A percentile compares a stretch with the other conserved stretches of the same genome.
phyloP scores from a whole-genome alignment of 2,888 invertebrate species.

The Torymus aiolomorphi region DNA sequence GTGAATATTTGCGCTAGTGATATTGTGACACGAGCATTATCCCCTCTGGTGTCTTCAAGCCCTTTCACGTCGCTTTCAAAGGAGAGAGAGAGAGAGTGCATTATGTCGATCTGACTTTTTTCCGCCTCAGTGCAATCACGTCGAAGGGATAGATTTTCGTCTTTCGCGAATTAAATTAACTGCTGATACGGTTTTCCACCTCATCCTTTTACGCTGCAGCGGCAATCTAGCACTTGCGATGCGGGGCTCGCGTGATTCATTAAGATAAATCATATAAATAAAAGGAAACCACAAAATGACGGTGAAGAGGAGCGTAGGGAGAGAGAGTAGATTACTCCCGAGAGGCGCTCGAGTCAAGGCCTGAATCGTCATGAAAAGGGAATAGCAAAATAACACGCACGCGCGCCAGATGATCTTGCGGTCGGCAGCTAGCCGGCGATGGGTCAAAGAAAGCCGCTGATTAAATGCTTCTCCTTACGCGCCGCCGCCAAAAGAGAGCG shows the following conservation, averaged over 20 bases:
- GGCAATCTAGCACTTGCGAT: neutral
- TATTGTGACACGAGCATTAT: too few relatives aligned
- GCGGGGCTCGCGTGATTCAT: constrained; percentile 33
- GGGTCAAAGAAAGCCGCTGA: constrained; percentile 54
- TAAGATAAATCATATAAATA: constrained; percentile 45
- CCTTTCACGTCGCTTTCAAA: too few relatives aligned
- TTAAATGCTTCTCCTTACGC: constrained; percentile 48
- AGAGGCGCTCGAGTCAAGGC: constrained; percentile 28
- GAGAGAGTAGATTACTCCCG: constrained; percentile 9
- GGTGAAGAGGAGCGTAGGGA: constrained; percentile 29
- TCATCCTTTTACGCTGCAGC: too few relatives aligned
- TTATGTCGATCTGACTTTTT: too few relatives aligned
- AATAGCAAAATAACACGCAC: constrained; percentile 18
- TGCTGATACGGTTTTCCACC: too few relatives aligned
- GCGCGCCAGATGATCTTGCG: constrained; percentile 36
- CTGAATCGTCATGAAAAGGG: constrained; percentile 43
- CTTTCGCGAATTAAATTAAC: too few relatives aligned
- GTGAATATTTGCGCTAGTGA: too few relatives aligned
- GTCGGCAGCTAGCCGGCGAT: constrained; percentile 45
- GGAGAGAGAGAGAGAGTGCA: too few relatives aligned
- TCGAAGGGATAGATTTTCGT: too few relatives aligned
- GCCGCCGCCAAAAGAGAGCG: neutral
- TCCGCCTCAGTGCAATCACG: too few relatives aligned
- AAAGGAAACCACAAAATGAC: constrained; percentile 41
- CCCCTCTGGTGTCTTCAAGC: too few relatives aligned